Conservation (phyloP, 2,797 vertebrate species). For the Zonotrichia albicollis region DNA sequence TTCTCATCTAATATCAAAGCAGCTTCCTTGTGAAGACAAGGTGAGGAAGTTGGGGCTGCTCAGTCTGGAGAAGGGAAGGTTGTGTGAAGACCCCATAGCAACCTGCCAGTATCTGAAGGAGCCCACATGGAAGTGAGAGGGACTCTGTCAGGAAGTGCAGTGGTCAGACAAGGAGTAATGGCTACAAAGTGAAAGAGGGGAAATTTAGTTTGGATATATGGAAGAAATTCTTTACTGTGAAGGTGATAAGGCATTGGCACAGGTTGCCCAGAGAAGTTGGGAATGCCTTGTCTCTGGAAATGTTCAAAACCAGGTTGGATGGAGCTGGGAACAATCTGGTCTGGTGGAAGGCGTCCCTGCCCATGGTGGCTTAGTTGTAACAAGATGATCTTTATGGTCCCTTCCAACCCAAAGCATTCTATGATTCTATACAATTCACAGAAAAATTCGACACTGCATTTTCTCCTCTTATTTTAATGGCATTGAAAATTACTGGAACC, state of each 20-base stretch:
- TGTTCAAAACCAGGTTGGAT: not conserved
- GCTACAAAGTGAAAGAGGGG: not conserved
- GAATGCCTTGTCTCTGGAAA: not conserved
- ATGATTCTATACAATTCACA: not conserved
- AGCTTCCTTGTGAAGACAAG: not conserved
- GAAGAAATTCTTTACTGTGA: not conserved
- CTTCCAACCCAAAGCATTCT: not conserved
- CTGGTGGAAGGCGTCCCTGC: not conserved
- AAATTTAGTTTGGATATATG: not conserved
- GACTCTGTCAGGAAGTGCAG: not conserved
- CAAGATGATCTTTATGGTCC: not conserved
- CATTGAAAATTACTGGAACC: not conserved
- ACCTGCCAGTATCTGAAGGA: not conserved
- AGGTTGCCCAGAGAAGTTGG: not conserved
- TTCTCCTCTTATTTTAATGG: not conserved
- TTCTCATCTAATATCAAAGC: not conserved
- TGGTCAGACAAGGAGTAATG: not conserved
- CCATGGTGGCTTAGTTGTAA: not conserved
- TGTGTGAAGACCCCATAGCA: not conserved
- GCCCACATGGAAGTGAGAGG: not conserved
- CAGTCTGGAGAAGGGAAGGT: not conserved
- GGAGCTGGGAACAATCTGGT: not conserved
- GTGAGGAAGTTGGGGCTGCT: not conserved
- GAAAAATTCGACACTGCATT: not conserved
- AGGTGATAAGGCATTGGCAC: not conserved